Base-by-base conservation (phyloP, 2,888 invertebrate genomes). In the Ptilodon capucinus region DNA sequence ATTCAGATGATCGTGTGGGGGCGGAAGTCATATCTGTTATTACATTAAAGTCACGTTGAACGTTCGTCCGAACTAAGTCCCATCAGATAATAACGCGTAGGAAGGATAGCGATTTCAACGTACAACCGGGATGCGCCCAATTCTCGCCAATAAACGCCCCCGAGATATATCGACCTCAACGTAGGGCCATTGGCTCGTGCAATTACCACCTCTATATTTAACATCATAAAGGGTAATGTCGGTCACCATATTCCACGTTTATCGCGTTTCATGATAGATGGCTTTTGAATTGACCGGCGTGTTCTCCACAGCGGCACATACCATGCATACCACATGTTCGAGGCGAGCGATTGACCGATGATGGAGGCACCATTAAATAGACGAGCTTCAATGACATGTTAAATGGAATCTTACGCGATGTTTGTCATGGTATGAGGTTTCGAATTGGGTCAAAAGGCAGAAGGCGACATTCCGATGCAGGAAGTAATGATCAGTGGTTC, bases 51-150 rank as follows among this genome's bases (percentile, higher is more conserved):
- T 75, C 74, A 70, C 71, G 70, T 77, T 72, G 65, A 76, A 72
- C 71, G 72, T 71, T 74, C 76, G 79, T 76, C 77, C 74, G 72
- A 82, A 75, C 71, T 59, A 72, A 76, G 74, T 81, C 79, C 79
- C 81, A 84, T 84, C 81, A 77, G 81, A 81, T 81, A 81, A 81
- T 76, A 79, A 71, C 71, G 62, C 77, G 80, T 83, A 86, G 85
- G 84, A 84, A 77, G 85, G 83, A 86, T 85, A 87, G 86, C 85
- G 84, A 86, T 86, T 87, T 83, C 79, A 81, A 77, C 78, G 79
- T 82, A 84, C 85, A 85, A 81, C 87, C 90, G 90, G 90, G 90
- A 90, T 88, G 89, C 87, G 86, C 87, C 88, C 87, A 90, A 90
- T 90, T 90, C 86, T 83, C 84, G 82, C 83, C 86, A 90, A 88